phyloP scores from a whole-genome alignment of 2,888 invertebrate species.

The Drosophila parthenogenetica region DNA sequence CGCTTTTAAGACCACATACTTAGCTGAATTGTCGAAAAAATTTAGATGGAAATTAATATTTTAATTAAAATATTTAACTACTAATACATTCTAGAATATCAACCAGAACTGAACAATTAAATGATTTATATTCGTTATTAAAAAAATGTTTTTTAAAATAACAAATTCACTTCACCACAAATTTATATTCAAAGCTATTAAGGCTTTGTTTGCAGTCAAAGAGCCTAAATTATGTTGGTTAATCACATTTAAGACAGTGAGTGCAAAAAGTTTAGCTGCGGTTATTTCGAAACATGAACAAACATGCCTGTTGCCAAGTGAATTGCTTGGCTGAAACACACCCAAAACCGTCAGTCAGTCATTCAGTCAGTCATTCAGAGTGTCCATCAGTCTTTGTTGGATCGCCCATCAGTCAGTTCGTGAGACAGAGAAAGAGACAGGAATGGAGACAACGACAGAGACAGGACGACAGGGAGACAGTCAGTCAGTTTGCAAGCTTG shows the following conservation, averaged over 20 bases:
- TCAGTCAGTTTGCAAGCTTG: slow-evolving; percentile 52
- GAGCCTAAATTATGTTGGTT: slow-evolving; percentile 12
- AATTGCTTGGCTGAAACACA: slow-evolving; percentile 51
- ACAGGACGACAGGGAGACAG: slow-evolving; percentile 5
- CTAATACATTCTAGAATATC: no score
- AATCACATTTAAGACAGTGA: slow-evolving; percentile 24
- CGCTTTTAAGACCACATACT: no score
- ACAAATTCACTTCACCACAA: no score
- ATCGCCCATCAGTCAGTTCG: slow-evolving; percentile 40
- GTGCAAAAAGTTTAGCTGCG: slow-evolving; percentile 26
- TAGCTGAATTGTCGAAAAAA: no score
- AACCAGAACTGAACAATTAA: no score
- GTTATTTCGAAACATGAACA: slow-evolving; percentile 35
- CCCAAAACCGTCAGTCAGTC: slow-evolving; percentile 8
- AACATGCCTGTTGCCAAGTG: slow-evolving; percentile 39
- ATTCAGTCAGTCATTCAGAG: slow-evolving; percentile 27
- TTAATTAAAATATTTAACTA: no score
- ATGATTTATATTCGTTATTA: no score
- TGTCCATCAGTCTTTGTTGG: slow-evolving; percentile 21
- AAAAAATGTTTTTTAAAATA: no score
- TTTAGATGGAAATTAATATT: no score
- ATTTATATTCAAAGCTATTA: background rate
- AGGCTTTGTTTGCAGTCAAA: slow-evolving; percentile 14
- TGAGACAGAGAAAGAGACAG: slow-evolving; percentile 39
- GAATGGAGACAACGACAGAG: slow-evolving; percentile 4